Conservation (phyloP, 2,797 vertebrate species). For the Dicrostonyx torquatus region DNA sequence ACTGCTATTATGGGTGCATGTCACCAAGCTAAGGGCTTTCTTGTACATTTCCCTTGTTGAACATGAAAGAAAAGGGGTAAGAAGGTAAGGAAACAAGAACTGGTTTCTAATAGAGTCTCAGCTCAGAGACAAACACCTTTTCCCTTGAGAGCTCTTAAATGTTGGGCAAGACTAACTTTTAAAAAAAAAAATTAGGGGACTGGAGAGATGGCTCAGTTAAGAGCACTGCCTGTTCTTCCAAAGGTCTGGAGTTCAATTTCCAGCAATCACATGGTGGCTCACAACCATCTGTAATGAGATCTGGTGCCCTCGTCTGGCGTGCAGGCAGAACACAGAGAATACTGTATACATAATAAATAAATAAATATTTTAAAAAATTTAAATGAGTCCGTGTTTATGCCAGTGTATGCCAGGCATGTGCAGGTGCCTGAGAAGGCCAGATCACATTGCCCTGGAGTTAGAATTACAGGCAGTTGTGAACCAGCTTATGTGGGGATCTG, state of each 20-base stretch:
- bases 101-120: neutral
- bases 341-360: no score
- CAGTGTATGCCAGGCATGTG: neutral
- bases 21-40: neutral
- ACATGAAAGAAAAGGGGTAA: neutral
- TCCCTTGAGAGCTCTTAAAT: neutral
- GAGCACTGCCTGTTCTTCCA: no score
- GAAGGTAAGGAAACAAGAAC: neutral
- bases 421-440: neutral
- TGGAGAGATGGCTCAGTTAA: no score
- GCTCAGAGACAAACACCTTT: neutral
- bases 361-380: no score
- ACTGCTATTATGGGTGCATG: neutral
- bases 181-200: no score
- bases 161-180: neutral
- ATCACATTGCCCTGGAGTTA: neutral
- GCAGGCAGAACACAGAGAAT: no score
- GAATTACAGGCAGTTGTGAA: neutral
- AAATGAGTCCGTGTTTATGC: neutral
- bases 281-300: no score
- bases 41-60: neutral
- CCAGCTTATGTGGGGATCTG: neutral
- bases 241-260: no score
- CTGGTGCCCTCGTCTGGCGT: no score
- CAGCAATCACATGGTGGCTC: no score